Evolutionary conservation across 2,113 vertebrate species (phyloP).

Genomic region (Aptenodytes patagonicus): DNA sequence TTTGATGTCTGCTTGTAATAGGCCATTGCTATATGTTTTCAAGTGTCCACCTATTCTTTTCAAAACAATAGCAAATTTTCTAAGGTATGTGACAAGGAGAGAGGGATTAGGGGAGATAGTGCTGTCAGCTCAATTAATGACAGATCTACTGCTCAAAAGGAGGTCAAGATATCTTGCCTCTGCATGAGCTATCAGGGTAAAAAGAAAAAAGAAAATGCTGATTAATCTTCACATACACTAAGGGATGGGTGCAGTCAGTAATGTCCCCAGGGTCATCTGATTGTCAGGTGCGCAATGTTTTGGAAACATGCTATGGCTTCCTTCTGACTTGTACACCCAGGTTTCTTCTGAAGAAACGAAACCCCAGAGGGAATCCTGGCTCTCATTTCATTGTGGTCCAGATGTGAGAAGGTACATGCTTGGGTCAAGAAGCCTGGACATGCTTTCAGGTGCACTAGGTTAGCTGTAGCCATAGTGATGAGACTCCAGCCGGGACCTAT

Average conservation of each 20-base stretch:
- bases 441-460: background rate
- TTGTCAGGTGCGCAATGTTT: background rate
- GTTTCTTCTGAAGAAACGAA: background rate
- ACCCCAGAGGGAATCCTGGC: background rate
- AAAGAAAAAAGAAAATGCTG: background rate
- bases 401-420: background rate
- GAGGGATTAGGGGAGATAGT: background rate
- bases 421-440: background rate
- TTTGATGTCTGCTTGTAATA: background rate
- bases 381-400: background rate
- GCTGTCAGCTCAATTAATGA: background rate
- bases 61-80: background rate
- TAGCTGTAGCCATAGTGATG: background rate
- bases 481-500: fast-evolving
- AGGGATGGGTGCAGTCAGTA: background rate
- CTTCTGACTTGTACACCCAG: background rate
- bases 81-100: background rate
- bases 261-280: background rate
- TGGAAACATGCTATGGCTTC: background rate
- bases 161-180: background rate
- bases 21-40: background rate
- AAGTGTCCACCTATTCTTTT: background rate
- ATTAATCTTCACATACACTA: background rate
- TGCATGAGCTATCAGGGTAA: background rate
- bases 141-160: background rate